Evolutionary conservation across 2,113 vertebrate genomes (phyloP).

Genomic region (Calypte anna): DNA sequence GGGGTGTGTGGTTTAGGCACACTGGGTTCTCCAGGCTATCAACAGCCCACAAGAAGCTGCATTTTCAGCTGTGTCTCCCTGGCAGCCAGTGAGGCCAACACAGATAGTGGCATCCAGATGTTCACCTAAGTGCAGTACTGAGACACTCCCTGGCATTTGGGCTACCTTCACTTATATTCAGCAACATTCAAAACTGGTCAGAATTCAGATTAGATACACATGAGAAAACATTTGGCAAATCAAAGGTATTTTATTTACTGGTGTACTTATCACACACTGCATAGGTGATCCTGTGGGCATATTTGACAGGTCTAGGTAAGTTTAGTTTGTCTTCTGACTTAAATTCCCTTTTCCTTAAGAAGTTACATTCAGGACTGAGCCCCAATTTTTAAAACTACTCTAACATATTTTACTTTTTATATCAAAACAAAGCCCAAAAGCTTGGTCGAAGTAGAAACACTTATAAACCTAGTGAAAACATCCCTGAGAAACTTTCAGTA

Average conservation of each 20-base stretch:
- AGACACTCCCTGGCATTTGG: not conserved
- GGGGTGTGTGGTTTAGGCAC: not conserved
- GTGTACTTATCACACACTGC: not conserved
- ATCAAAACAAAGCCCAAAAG: constrained; percentile 1
- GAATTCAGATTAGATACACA: not conserved
- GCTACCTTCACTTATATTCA: not conserved
- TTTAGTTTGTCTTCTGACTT: not conserved
- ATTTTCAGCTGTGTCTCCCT: not conserved
- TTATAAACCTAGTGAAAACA: constrained; percentile 22
- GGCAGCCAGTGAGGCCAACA: not conserved
- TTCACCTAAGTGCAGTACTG: not conserved
- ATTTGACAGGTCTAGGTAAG: not conserved
- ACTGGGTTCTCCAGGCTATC: not conserved
- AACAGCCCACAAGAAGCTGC: not conserved
- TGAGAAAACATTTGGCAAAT: constrained; percentile 5
- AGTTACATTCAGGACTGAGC: not conserved
- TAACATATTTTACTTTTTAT: not conserved
- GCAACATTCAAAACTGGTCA: constrained; percentile 13
- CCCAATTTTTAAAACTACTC: constrained; percentile 2
- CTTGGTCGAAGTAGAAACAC: constrained; percentile 36
- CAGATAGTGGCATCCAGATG: not conserved
- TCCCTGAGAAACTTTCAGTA: constrained; percentile 55
- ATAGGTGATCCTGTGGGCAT: not conserved
- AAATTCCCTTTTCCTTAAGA: constrained; percentile 47
- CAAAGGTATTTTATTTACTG: constrained; percentile 18